Evolutionary conservation across 2,113 vertebrate species (phyloP).

Genomic region (Paradisaea rubra): DNA sequence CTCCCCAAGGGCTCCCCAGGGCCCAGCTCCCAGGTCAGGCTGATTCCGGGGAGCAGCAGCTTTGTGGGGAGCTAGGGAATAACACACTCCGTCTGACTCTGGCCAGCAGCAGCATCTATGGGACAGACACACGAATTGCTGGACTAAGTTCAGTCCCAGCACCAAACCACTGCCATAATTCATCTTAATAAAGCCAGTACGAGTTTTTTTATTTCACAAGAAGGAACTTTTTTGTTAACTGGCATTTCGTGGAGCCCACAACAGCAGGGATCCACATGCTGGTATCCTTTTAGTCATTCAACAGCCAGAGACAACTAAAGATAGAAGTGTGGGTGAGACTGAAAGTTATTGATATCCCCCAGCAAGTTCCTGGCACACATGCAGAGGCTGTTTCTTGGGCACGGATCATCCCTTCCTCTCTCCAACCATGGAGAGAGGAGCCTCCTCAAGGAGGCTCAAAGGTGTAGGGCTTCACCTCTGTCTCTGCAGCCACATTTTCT

Average conservation of each 20-base stretch:
- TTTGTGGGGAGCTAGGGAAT: too few relatives aligned
- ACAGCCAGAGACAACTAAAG: neutral
- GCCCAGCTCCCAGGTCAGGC: neutral
- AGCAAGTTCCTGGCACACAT: neutral
- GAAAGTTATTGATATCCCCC: neutral
- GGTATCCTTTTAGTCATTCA: neutral
- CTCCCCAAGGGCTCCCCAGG: rapidly evolving
- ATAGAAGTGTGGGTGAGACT: neutral
- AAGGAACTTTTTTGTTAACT: neutral
- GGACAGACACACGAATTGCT: neutral
- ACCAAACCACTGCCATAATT: neutral
- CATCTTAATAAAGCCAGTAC: neutral
- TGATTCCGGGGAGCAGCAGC: neutral
- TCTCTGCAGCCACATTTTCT: neutral
- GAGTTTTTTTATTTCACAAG: neutral
- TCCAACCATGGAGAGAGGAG: rapidly evolving
- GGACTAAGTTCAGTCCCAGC: neutral
- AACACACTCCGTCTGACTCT: rapidly evolving
- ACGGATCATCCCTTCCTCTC: neutral
- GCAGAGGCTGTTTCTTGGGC: neutral
- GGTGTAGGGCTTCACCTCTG: neutral
- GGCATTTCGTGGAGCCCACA: neutral
- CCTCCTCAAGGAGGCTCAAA: neutral
- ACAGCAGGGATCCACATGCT: neutral
- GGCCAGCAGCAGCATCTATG: neutral